Evolutionary conservation across 2,113 vertebrate genomes (phyloP).

Genomic region (Varanus komodoensis): DNA sequence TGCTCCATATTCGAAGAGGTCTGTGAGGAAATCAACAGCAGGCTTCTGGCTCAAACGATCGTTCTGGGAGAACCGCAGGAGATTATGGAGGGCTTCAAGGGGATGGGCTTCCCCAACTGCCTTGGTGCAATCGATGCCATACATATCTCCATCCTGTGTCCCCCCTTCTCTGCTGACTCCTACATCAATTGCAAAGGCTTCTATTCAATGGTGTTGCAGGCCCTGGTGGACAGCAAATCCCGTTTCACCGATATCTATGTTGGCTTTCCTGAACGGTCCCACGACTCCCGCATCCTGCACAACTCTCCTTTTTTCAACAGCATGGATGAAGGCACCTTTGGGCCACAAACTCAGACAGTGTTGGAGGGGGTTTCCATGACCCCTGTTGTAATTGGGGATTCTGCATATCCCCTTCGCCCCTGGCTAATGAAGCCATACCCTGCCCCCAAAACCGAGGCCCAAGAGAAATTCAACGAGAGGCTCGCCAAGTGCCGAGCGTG

Average conservation of each 20-base stretch:
- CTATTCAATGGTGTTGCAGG: slow-evolving; percentile 39
- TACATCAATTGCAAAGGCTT: slow-evolving; percentile 42
- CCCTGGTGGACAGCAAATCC: slow-evolving; percentile 33
- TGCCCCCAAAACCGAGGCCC: slow-evolving; percentile 11
- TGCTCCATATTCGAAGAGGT: slow-evolving; percentile 39
- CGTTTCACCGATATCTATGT: slow-evolving; percentile 39
- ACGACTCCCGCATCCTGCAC: slow-evolving; percentile 33
- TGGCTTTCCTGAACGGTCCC: slow-evolving; percentile 30
- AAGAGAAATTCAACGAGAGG: slow-evolving; percentile 29
- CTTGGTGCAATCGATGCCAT: slow-evolving; percentile 29
- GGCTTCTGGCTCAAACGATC: slow-evolving; percentile 30
- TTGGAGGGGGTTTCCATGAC: slow-evolving; percentile 25
- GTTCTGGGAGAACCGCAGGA: slow-evolving; percentile 14
- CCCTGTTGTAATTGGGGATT: slow-evolving; percentile 15
- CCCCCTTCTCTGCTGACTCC: slow-evolving; percentile 31
- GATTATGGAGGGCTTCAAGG: slow-evolving; percentile 34
- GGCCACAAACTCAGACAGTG: not conserved
- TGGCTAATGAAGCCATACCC: slow-evolving; percentile 40
- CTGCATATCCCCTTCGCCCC: slow-evolving; percentile 29
- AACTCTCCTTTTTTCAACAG: slow-evolving; percentile 39
- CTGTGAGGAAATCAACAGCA: slow-evolving; percentile 33
- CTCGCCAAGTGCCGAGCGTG: not conserved
- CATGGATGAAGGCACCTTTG: slow-evolving; percentile 36
- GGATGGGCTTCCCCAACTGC: slow-evolving; percentile 38
- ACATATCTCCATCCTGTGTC: slow-evolving; percentile 33